Evolutionary conservation across 1,140 invertebrate genomes (phyloP).

Genomic region (Trinorchestia longiramus): DNA sequence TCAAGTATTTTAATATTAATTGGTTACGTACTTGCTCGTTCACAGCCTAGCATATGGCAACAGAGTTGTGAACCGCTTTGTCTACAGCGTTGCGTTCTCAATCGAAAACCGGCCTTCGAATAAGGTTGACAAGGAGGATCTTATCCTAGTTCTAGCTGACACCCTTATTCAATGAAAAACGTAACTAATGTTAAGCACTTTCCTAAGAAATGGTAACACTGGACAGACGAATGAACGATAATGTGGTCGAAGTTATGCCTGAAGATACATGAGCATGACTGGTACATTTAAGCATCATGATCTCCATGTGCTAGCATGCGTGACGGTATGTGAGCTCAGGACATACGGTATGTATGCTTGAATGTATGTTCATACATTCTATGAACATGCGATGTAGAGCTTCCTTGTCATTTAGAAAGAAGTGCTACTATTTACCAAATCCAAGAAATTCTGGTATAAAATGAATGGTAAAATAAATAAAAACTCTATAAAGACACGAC

Average conservation of each 20-base stretch:
- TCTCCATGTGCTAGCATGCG: neutral
- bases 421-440: neutral
- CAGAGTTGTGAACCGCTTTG: too few relatives aligned
- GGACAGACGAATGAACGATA: neutral
- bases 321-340: neutral
- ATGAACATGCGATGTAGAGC: neutral
- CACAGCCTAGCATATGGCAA: too few relatives aligned
- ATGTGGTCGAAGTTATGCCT: neutral
- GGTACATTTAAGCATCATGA: neutral
- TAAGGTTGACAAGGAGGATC: neutral
- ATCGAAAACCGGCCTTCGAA: neutral
- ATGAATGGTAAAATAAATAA: neutral
- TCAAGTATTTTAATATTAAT: too few relatives aligned
- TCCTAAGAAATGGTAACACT: neutral
- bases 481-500: neutral
- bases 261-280: neutral
- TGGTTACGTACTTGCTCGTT: too few relatives aligned
- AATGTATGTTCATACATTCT: neutral
- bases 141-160: neutral
- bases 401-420: neutral
- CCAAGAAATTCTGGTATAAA: neutral
- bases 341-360: too few relatives aligned
- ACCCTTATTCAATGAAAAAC: neutral
- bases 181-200: neutral
- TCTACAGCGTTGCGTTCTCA: neutral